Evolutionary conservation across 30 jellyfish, hydroid and myxozoan genomes (phyloP), one percentile per base, ranked within the genome.

Genomic region (Turritopsis dohrnii): DNA sequence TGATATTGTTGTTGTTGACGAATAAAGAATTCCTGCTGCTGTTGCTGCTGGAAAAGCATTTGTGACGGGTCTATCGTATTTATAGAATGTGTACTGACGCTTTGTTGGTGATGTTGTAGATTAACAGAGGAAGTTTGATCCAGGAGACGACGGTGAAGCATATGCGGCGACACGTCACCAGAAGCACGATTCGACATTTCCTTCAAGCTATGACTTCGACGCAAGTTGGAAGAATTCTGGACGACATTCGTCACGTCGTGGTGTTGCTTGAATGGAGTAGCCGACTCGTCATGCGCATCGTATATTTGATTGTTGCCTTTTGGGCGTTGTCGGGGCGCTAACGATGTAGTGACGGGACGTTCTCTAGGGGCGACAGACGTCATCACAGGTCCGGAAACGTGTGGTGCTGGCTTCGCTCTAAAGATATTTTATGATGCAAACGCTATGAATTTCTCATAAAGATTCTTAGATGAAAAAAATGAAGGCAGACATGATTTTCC

Each of bases 281-380:
- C 96, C 21, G 84, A 72, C 25, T 86, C 84, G 21, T 88, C 96
- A 26, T 82, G 85, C 25, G 95, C 83, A 3, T 93, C 71, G 25
- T 86, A 54, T 76, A 89, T 81, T 54, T 89, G 82, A 29, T 89
- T 88, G 65, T 90, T 93, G 1, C 99, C 99, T 74, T 85, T 88
- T 65, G 99, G 99, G 53, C 99, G 90, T 82, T 88, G 96, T 52
- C 99, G 84, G n/a, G 99, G 99, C 8, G 99, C 94, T 53, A 94
- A 75, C 16, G 97, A 89, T 8, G 99, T 94, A 19, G 96, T 86
- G 28, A 94, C 97, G 1, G 99, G 99, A 27, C 90, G 88, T 0
- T 84, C 96, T 21, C 96, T 69, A 18, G 89, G 80, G 21, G 87
- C 85, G 27, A 71, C 90, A 18, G 96, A 74, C n/a, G 95, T 88